Conservation (phyloP, 1,140 invertebrate genomes). For the Cydia strobilella region DNA sequence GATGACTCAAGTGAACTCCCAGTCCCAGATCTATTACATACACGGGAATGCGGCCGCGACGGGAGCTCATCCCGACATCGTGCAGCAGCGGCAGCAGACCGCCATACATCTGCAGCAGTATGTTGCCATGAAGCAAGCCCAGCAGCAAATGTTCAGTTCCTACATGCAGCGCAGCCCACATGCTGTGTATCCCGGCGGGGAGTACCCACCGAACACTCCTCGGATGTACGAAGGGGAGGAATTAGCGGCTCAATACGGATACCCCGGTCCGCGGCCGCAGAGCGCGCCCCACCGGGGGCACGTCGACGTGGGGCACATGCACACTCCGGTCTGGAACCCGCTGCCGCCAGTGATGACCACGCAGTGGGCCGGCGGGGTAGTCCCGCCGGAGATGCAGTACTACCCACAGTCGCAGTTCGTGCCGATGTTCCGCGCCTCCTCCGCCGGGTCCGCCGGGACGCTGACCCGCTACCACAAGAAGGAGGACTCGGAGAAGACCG, state of each 20-base stretch:
- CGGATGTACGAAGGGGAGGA: slow-evolving; percentile 67
- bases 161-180: slow-evolving; percentile 71
- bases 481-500: slow-evolving; percentile 67
- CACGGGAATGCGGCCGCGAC: slow-evolving; percentile 56
- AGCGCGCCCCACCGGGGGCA: slow-evolving; percentile 55
- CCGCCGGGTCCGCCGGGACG: slow-evolving; percentile 71
- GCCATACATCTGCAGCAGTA: slow-evolving; percentile 77
- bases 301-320: slow-evolving; percentile 63
- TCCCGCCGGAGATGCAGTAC: slow-evolving; percentile 70
- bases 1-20: slow-evolving; percentile 54
- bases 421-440: slow-evolving; percentile 70
- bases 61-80: slow-evolving; percentile 57
- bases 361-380: slow-evolving; percentile 62
- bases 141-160: slow-evolving; percentile 74
- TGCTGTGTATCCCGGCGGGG: slow-evolving; percentile 65
- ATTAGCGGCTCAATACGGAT: slow-evolving; percentile 57
- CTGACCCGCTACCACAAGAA: slow-evolving; percentile 72
- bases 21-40: slow-evolving; percentile 76
- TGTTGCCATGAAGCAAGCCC: slow-evolving; percentile 79
- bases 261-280: slow-evolving; percentile 66
- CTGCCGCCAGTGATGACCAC: slow-evolving; percentile 67
- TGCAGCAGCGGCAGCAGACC: slow-evolving; percentile 75
- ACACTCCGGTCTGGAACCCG: slow-evolving; percentile 71
- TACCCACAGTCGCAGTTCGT: slow-evolving; percentile 73
- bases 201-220: slow-evolving; percentile 56